Percentiles rank a stretch among this genome's conserved stretches.
These are phyloP conservation scores for Magallana gigas DNA, from an alignment of 1,140 invertebrate species.

Conservation along the genomic window DNA sequence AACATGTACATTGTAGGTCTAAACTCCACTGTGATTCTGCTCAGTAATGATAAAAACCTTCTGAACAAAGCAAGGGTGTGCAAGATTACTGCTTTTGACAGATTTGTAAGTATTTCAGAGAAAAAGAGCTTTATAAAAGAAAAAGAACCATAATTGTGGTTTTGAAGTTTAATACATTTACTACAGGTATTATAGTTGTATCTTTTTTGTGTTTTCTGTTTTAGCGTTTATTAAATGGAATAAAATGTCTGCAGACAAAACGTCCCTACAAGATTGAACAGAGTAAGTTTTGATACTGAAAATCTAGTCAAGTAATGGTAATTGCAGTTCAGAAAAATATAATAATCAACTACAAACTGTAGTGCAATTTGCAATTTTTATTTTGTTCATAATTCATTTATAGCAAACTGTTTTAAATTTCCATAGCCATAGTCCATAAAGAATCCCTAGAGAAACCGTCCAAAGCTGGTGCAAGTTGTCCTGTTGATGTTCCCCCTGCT, in stretches of 20 bases:
- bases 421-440: background rate
- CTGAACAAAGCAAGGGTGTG: constrained; percentile 65
- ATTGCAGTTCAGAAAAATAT: no score
- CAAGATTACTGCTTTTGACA: constrained; percentile 58
- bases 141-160: no score
- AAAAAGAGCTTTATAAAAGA: background rate
- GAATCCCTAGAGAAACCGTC: background rate
- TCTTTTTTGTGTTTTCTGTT: no score
- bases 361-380: no score
- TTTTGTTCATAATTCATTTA: no score
- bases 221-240: constrained; percentile 3
- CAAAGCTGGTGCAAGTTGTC: background rate
- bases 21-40: constrained; percentile 57
- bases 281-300: background rate
- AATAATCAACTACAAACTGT: no score
- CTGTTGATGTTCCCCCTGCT: background rate
- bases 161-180: no score
- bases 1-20: constrained; percentile 56
- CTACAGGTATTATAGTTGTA: no score
- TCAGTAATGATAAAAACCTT: constrained; percentile 69
- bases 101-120: constrained; percentile 46
- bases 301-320: no score
- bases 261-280: background rate
- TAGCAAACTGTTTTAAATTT: no score
- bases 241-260: background rate